These are phyloP conservation scores for Ormyrus rosae DNA, from an alignment of 2,888 invertebrate genomes.

Conservation along the genomic window DNA sequence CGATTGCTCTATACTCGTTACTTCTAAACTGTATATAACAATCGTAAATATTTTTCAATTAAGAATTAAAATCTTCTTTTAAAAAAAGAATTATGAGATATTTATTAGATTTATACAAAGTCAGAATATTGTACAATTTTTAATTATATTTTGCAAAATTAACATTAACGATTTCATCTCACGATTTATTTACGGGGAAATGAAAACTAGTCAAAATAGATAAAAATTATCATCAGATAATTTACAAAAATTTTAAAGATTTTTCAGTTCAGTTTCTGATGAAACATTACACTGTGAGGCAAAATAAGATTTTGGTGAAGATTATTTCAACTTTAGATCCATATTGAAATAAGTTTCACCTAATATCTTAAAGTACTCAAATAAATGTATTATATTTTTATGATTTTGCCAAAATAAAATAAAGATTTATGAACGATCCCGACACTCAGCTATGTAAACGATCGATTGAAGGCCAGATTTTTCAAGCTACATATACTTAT, in stretches of 20 bases:
- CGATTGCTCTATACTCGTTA: neutral
- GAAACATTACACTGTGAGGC: slow-evolving; percentile 31
- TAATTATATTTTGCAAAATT: no score
- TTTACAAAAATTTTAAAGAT: neutral
- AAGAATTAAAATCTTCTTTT: no score
- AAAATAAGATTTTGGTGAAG: slow-evolving; percentile 64
- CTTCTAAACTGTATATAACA: neutral
- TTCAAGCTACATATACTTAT: slow-evolving; percentile 24
- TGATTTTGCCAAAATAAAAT: slow-evolving; percentile 16
- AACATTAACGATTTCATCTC: neutral
- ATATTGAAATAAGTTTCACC: slow-evolving; percentile 75
- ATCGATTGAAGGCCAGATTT: slow-evolving; percentile 24
- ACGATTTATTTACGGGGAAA: neutral
- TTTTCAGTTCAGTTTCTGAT: slow-evolving; percentile 31
- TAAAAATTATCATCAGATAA: neutral
- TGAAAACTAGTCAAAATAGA: slow-evolving; percentile 26
- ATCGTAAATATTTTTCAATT: neutral
- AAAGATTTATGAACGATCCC: slow-evolving; percentile 12
- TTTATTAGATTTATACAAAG: no score
- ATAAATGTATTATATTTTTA: neutral
- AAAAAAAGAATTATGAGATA: no score
- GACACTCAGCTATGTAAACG: neutral
- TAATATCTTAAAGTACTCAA: slow-evolving; percentile 59
- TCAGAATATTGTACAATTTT: no score
- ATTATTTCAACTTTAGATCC: slow-evolving; percentile 75